These are phyloP conservation scores for Jordanella pulchra DNA, from an alignment of 2,797 vertebrate genomes.

Conservation along the genomic window DNA sequence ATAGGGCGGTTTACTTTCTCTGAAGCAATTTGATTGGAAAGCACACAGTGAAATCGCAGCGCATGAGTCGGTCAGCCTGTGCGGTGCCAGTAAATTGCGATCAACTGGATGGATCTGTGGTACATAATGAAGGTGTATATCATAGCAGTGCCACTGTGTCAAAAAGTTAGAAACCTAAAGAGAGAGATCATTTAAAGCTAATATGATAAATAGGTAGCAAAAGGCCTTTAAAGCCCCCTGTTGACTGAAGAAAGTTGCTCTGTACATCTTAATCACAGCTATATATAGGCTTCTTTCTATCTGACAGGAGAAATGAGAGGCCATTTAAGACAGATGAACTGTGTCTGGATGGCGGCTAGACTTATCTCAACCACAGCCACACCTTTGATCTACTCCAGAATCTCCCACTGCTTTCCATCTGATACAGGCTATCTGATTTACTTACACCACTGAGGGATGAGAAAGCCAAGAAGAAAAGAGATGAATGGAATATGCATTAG, in stretches of 20 bases:
- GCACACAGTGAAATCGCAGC: slow-evolving; percentile 46
- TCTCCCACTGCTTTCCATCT: slow-evolving; percentile 72
- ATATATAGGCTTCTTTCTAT: slow-evolving; percentile 68
- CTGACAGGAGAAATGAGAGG: slow-evolving; percentile 78
- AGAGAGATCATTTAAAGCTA: slow-evolving; percentile 54
- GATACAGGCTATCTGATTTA: slow-evolving; percentile 73
- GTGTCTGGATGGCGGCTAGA: slow-evolving; percentile 64
- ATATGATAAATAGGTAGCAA: slow-evolving; percentile 51
- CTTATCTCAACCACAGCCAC: slow-evolving; percentile 74
- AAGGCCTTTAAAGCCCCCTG: slow-evolving; percentile 50
- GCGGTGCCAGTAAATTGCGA: slow-evolving; percentile 43
- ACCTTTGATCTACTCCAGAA: slow-evolving; percentile 75
- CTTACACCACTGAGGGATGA: slow-evolving; percentile 57
- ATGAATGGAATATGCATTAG: slow-evolving; percentile 78
- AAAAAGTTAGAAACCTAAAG: slow-evolving; percentile 34
- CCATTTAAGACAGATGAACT: slow-evolving; percentile 78
- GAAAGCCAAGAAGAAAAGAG: slow-evolving; percentile 60
- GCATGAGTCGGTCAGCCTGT: slow-evolving; percentile 10
- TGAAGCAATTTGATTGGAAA: slow-evolving; percentile 21
- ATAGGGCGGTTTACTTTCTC: slow-evolving; percentile 37
- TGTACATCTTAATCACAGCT: slow-evolving; percentile 74
- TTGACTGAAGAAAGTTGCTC: slow-evolving; percentile 61
- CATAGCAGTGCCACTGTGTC: slow-evolving; percentile 27
- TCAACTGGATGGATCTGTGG: slow-evolving; percentile 33
- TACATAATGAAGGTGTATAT: slow-evolving; percentile 35